A percentile compares a stretch with the other conserved stretches of the same genome.
These are phyloP conservation scores for Brachionus rubens DNA, from an alignment of 1,140 invertebrate genomes.

Conservation along the genomic window DNA sequence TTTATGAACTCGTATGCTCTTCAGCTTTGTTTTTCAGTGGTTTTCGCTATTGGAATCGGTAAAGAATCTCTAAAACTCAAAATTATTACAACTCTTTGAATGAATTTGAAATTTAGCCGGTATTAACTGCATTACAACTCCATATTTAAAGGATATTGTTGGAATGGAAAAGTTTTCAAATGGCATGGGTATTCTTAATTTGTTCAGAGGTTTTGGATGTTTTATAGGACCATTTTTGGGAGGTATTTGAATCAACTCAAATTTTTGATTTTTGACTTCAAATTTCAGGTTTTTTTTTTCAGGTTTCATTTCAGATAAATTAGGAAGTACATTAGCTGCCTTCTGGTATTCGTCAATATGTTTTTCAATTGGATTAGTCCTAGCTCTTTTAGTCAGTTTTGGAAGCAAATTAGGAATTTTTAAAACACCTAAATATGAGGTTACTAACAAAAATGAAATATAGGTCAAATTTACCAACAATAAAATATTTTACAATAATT, in stretches of 20 bases:
- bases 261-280: neutral
- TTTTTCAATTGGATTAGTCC: neutral
- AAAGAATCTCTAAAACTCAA: neutral
- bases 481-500: no score
- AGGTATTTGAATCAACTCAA: neutral
- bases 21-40: neutral
- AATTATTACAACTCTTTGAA: no score
- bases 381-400: slow-evolving; percentile 3
- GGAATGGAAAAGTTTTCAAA: slow-evolving; percentile 40
- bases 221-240: slow-evolving; percentile 40
- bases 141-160: slow-evolving; percentile 34
- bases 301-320: slow-evolving; percentile 17
- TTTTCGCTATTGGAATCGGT: slow-evolving; percentile 21
- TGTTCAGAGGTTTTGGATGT: slow-evolving; percentile 39
- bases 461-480: no score
- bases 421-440: neutral
- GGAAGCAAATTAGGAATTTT: neutral
- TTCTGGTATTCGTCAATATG: slow-evolving; percentile 1
- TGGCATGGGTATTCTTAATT: slow-evolving; percentile 43
- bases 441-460: neutral
- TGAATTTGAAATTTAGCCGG: neutral
- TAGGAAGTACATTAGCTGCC: slow-evolving; percentile 10
- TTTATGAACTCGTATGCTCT: neutral
- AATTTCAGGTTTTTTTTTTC: neutral
- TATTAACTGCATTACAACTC: slow-evolving; percentile 28